Base-by-base conservation (phyloP, 92 coral and sea anemone species). In the Siderastrea radians region DNA sequence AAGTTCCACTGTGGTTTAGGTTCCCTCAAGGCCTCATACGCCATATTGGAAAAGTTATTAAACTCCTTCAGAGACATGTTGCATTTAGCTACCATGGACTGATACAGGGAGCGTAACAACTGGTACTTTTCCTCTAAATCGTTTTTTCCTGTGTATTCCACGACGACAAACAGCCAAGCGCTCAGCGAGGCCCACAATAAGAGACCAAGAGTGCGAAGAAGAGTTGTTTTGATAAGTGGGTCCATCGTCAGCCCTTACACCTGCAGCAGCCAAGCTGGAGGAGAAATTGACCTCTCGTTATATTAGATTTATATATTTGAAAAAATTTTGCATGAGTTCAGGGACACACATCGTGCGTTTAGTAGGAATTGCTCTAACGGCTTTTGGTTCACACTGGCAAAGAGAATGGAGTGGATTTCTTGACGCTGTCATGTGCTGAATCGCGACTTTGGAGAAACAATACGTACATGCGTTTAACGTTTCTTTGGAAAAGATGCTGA, bases 11-110 rank as follows among this genome's bases (percentile, higher is more conserved):
- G 78, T 6, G 70, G 71, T 3, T 57, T 82, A 4, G 87, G 87
- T 5, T n/a, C 26, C 5, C 75, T 88, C 9, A 88, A 48, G 3
- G 88, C 38, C 38, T 26, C 38, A 26, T 26, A 26, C 38, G 38
- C 38, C 38, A 26, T 26, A 26, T 26, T 26, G 38, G 38, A 26
- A 26, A 26, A 26, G 38, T 26, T 26, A 26, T 26, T 26, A 26
- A 26, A 26, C 38, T 88, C 91, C 54, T 26, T 51, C 49, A 68
- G 7, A 54, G 87, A 72, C 65, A 88, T 88, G 87, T 88, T 88
- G 58, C 16, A 88, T 75, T 88, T 88, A 52, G 72, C 62, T 49
- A 83, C 75, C 83, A 88, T 88, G 68, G 52, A 72, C 49, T 68
- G 53, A 66, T 82, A 75, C 63, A 88, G 91, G 16, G 84, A 72